Base-by-base conservation (phyloP, 1,140 invertebrate species). In the Heliconius hermathena region DNA sequence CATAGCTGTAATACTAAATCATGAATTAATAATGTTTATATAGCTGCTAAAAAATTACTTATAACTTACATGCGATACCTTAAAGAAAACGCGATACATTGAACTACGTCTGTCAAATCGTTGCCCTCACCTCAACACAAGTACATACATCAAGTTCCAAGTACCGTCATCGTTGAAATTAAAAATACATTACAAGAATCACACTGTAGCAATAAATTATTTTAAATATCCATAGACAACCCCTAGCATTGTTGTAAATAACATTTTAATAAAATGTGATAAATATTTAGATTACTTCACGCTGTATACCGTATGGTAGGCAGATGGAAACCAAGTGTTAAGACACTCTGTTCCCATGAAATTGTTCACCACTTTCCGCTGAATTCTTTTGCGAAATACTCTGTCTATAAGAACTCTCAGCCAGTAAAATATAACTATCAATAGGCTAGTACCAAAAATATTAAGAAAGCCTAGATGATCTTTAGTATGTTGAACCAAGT, bases 151-250 rank as follows among this genome's bases (percentile, higher is more conserved):
- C 60, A 66, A 66, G 60, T 16, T 13, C 4, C 22, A 66, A 66
- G 26, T 66, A 66, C 26, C 60, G 60, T 66, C 60, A 29, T 60
- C 60, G 60, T 66, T 66, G 22, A 16, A 16, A 66, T 66, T 66
- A 66, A 66, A 66, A 22, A 66, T 66, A 29, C 22, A 22, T 57
- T 57, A 66, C 22, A 29, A 60, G 57, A 22, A 26, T 46, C 41
- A 22, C 22, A 26, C 3, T 26, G 0, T 18, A 22, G 22, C 22
- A 0, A 57, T 8, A 57, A 9, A n/a, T 57, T 57, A 57, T 22
- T 22, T 57, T 9, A 22, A 52, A 52, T 8, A 52, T 52, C 18
- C 2, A 52, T 52, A 52, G 49, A 20, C 5, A 52, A 52, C 18
- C 18, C 18, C 18, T 20, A 52, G 18, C 3, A 16, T 52, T 20